Evolutionary conservation across 2,888 invertebrate species (phyloP).

Genomic region (Rhogogaster chlorosoma): DNA sequence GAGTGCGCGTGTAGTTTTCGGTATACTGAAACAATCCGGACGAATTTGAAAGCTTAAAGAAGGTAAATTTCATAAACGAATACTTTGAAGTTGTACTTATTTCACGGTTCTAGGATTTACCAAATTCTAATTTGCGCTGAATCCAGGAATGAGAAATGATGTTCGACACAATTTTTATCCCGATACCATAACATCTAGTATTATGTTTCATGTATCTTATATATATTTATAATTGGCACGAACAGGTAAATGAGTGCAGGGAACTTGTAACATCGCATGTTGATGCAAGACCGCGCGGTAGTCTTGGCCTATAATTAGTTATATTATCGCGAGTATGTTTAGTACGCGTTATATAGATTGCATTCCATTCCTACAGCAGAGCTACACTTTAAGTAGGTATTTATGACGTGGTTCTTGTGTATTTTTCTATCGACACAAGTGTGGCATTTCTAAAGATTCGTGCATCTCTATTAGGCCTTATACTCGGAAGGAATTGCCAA

Average conservation of each 20-base stretch:
- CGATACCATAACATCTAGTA: not conserved
- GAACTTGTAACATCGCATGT: slow-evolving; percentile 26
- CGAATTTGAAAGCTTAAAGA: not conserved
- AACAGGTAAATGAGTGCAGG: slow-evolving; percentile 7
- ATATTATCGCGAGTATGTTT: slow-evolving; percentile 30
- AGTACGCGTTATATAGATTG: slow-evolving; percentile 29
- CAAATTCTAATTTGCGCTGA: not conserved
- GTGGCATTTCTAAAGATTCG: not conserved
- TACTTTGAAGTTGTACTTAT: not conserved
- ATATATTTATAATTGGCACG: not conserved
- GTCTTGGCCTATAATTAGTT: slow-evolving; percentile 27
- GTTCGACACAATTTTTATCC: not conserved
- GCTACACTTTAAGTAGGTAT: slow-evolving; percentile 17
- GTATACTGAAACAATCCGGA: not conserved
- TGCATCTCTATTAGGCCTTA: not conserved
- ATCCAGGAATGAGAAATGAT: not conserved
- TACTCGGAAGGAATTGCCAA: not conserved
- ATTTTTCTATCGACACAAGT: not conserved
- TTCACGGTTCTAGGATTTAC: not conserved
- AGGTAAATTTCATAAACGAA: not conserved
- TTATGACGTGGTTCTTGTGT: not conserved
- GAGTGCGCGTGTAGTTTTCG: slow-evolving; percentile 2
- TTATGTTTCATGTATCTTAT: not conserved
- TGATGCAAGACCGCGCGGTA: slow-evolving; percentile 17
- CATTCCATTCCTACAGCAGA: slow-evolving; percentile 19